Evolutionary conservation across 2,888 invertebrate genomes (phyloP).

Genomic region (Mamestra brassicae): DNA sequence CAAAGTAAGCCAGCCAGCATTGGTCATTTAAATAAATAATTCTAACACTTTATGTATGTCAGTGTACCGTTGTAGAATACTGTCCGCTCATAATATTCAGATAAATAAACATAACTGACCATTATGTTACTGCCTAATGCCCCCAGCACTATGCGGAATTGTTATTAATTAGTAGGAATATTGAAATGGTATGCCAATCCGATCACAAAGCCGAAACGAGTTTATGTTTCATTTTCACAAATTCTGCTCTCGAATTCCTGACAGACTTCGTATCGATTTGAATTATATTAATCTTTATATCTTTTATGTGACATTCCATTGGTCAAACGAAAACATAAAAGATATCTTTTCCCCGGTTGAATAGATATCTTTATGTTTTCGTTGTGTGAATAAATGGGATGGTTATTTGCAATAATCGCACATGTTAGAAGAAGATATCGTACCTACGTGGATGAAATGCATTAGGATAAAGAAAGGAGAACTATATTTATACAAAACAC

Average conservation of each 20-base stretch:
- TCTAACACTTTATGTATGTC: slow-evolving; percentile 54
- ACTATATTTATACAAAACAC: background rate
- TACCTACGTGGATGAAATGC: background rate
- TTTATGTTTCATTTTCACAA: slow-evolving; percentile 34
- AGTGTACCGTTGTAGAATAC: slow-evolving; percentile 57
- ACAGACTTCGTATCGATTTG: background rate
- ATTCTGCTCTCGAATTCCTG: slow-evolving; percentile 35
- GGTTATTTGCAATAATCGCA: background rate
- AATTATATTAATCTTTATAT: slow-evolving; percentile 10
- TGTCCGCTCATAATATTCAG: slow-evolving; percentile 29
- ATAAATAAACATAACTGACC: slow-evolving; percentile 36
- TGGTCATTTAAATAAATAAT: slow-evolving; percentile 43
- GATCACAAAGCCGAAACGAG: slow-evolving; percentile 37
- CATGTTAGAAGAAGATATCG: background rate
- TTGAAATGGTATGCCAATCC: slow-evolving; percentile 39
- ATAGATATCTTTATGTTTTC: background rate
- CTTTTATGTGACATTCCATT: too few species aligned
- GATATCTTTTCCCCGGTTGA: too few species aligned
- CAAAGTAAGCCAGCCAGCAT: slow-evolving; percentile 10
- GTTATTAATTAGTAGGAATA: slow-evolving; percentile 49
- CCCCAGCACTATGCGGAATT: slow-evolving; percentile 38
- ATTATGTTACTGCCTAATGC: slow-evolving; percentile 42
- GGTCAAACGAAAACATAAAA: too few species aligned
- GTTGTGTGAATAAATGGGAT: background rate
- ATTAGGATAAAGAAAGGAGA: too few species aligned